Conservation (phyloP, 2,797 vertebrate species). For the Antennarius maculatus region DNA sequence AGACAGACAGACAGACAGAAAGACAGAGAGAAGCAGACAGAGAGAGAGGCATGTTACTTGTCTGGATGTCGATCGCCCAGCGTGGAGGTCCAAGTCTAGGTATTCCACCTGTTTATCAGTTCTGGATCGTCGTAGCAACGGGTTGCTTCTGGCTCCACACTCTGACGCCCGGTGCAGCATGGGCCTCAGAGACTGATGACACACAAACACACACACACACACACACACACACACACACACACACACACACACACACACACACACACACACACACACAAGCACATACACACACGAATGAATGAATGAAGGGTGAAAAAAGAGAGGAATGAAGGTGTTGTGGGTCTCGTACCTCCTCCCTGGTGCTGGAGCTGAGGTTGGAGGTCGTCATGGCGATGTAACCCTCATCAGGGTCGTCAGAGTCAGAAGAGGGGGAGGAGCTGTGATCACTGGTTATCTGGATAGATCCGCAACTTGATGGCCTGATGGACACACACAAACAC, state of each 20-base stretch:
- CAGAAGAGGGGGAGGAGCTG: slow-evolving; percentile 91
- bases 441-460: slow-evolving; percentile 85
- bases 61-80: slow-evolving; percentile 84
- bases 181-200: slow-evolving; percentile 74
- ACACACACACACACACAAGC: slow-evolving; percentile 9
- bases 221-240: slow-evolving; percentile 14
- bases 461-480: slow-evolving; percentile 49
- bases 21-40: background rate
- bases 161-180: slow-evolving; percentile 80
- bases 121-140: slow-evolving; percentile 82
- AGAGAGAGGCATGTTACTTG: slow-evolving; percentile 73
- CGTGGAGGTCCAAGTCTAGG: slow-evolving; percentile 90
- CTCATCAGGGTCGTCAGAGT: slow-evolving; percentile 91
- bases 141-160: slow-evolving; percentile 84
- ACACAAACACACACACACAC: slow-evolving; percentile 10
- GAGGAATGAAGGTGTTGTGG: no score
- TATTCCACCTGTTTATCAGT: slow-evolving; percentile 91
- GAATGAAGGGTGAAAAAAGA: background rate
- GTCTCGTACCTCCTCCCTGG: slow-evolving; percentile 53
- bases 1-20: no score
- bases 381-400: slow-evolving; percentile 92
- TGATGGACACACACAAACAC: slow-evolving; percentile 27
- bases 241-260: slow-evolving; percentile 7
- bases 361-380: slow-evolving; percentile 57
- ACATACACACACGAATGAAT: background rate